A percentile compares a stretch with the other conserved stretches of the same genome.
These are phyloP conservation scores for Chelmon rostratus DNA, from an alignment of 2,797 vertebrate species.

Conservation along the genomic window DNA sequence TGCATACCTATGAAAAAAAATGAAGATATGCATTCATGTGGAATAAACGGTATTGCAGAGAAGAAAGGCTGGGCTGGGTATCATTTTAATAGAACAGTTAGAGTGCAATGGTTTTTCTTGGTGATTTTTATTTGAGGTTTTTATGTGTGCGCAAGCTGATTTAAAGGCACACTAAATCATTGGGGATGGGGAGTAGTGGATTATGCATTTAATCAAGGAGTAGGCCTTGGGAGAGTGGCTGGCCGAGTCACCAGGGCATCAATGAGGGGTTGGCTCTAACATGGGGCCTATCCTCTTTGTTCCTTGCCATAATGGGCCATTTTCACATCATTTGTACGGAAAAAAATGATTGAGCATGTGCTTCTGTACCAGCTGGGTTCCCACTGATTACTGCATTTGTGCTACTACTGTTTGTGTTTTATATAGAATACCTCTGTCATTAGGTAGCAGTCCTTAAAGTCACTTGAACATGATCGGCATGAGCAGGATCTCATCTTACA, in stretches of 20 bases:
- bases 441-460: constrained; percentile 28
- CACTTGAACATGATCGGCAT: constrained; percentile 20
- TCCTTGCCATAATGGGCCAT: constrained; percentile 80
- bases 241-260: constrained; percentile 85
- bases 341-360: constrained; percentile 58
- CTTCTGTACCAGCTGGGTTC: constrained; percentile 53
- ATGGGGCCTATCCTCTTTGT: constrained; percentile 80
- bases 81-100: constrained; percentile 92
- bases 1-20: constrained; percentile 89
- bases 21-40: constrained; percentile 91
- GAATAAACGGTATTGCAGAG: constrained; percentile 91
- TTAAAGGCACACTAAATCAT: constrained; percentile 91
- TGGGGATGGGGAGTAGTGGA: constrained; percentile 87
- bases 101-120: constrained; percentile 90
- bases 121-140: constrained; percentile 92
- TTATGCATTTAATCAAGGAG: constrained; percentile 93
- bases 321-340: constrained; percentile 79
- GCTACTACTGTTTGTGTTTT: constrained; percentile 31
- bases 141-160: constrained; percentile 90
- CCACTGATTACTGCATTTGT: constrained; percentile 56
- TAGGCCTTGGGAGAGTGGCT: constrained; percentile 89
- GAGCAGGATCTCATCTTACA: background rate
- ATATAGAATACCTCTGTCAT: constrained; percentile 36
- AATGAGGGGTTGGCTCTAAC: constrained; percentile 78
- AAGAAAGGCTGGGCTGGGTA: constrained; percentile 86